These are phyloP conservation scores for Lethocerus indicus DNA, from an alignment of 1,140 invertebrate genomes.

Conservation along the genomic window DNA sequence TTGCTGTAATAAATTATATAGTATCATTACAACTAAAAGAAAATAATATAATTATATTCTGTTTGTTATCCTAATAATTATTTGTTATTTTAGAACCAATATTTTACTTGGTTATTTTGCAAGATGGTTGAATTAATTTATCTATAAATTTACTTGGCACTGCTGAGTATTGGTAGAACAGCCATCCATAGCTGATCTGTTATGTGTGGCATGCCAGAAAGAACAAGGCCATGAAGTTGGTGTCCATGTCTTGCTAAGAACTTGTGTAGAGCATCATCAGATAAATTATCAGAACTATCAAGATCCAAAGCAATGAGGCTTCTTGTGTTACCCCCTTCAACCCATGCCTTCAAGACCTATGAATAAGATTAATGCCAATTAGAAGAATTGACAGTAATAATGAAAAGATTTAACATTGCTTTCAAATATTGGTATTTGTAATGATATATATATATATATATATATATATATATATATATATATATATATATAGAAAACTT, in stretches of 20 bases:
- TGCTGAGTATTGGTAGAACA: conserved; percentile 72
- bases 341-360: conserved; percentile 69
- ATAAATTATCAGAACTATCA: conserved; percentile 87
- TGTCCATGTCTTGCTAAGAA: conserved; percentile 78
- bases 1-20: not conserved
- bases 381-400: not conserved
- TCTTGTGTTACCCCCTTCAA: conserved; percentile 71
- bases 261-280: conserved; percentile 79
- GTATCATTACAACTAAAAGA: not conserved
- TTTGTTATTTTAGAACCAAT: not conserved
- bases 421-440: too few species aligned
- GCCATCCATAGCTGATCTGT: conserved; percentile 94
- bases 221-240: conserved; percentile 68
- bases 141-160: conserved; percentile 54
- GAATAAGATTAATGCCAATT: conserved; percentile 6
- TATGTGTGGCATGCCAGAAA: conserved; percentile 94
- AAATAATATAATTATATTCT: too few species aligned
- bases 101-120: not conserved
- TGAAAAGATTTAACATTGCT: too few species aligned
- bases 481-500: not conserved
- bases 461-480: too few species aligned
- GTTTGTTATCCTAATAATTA: too few species aligned
- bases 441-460: too few species aligned
- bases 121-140: not conserved
- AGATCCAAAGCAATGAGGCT: conserved; percentile 80